Conservation (phyloP, 2,797 vertebrate genomes). For the Lepidocolaptes lacrymiger region DNA sequence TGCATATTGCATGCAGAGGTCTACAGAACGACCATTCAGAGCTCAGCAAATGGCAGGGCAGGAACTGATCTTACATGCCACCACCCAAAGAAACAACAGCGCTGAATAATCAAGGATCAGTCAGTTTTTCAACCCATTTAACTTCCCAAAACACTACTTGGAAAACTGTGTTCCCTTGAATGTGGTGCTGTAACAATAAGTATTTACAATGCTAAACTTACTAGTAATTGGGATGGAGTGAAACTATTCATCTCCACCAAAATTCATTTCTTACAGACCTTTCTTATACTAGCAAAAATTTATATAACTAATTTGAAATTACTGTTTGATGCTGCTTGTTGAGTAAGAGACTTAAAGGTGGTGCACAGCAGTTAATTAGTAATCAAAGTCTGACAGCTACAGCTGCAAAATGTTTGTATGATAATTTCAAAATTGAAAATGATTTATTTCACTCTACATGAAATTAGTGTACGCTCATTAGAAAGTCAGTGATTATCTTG, state of each 20-base stretch:
- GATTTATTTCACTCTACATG: constrained; percentile 58
- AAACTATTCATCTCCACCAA: neutral
- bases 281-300: neutral
- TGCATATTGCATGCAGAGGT: neutral
- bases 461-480: constrained; percentile 64
- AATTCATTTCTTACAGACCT: neutral
- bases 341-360: constrained; percentile 44
- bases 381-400: constrained; percentile 66
- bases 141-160: neutral
- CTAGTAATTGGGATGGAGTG: neutral
- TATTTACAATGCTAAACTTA: neutral
- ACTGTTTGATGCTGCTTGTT: constrained; percentile 27
- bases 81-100: neutral
- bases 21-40: neutral
- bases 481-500: constrained; percentile 46
- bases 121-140: neutral
- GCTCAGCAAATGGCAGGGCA: neutral
- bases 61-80: neutral
- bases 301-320: constrained; percentile 34
- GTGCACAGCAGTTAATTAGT: constrained; percentile 61
- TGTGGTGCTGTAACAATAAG: neutral
- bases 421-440: constrained; percentile 71
- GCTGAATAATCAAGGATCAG: neutral
- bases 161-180: rapidly evolving
- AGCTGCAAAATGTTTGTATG: constrained; percentile 71